A percentile compares a stretch with the other conserved stretches of the same genome.
These are phyloP conservation scores for Nestor notabilis DNA, from an alignment of 2,113 vertebrate species.

Conservation along the genomic window DNA sequence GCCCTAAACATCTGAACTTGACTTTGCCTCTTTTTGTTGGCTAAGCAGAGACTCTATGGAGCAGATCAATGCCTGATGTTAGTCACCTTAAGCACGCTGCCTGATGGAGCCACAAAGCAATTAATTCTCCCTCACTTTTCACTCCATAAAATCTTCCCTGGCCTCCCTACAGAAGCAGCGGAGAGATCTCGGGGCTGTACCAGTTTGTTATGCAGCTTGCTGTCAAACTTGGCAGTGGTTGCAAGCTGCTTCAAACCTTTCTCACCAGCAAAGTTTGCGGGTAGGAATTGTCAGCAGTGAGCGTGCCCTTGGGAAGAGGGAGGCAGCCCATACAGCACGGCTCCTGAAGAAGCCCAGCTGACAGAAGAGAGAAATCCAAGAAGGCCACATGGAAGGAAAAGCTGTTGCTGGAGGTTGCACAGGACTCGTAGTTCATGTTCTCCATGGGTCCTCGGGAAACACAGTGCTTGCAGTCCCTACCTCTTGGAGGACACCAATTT, in stretches of 20 bases:
- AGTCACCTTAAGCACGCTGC: background rate
- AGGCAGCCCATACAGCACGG: background rate
- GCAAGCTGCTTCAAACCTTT: background rate
- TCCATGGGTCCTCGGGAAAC: background rate
- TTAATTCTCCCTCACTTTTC: background rate
- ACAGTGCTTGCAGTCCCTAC: background rate
- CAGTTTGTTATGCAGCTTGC: slow-evolving; percentile 6
- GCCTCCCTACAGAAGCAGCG: background rate
- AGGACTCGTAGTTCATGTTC: background rate
- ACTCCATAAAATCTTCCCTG: background rate
- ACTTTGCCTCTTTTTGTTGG: background rate
- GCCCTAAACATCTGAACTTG: background rate
- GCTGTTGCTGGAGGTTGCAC: background rate
- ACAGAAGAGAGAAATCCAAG: background rate
- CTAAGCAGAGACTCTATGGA: background rate
- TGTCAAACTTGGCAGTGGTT: slow-evolving; percentile 13
- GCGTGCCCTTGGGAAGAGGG: background rate
- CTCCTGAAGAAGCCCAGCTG: background rate
- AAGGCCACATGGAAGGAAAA: background rate
- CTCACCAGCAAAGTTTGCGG: background rate
- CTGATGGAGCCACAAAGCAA: background rate
- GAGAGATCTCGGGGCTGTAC: background rate
- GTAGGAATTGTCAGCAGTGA: background rate
- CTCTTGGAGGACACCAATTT: background rate
- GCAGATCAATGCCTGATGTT: background rate